Evolutionary conservation across 1,140 invertebrate genomes (phyloP).

Genomic region (Cotesia chilonis): DNA sequence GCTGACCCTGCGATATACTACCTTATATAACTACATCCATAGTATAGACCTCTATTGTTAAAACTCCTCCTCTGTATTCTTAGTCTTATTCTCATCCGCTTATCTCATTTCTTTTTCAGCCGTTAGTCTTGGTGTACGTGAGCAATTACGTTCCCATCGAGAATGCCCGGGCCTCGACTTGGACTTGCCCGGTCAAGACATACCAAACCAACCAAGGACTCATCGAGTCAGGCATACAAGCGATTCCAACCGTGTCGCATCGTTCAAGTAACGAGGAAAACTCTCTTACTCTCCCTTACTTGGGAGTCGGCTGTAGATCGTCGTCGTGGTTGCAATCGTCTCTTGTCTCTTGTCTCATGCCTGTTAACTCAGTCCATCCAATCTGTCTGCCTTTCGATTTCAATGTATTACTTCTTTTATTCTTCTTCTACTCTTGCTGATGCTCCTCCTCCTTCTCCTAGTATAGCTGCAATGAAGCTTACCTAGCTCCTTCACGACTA

Average conservation of each 20-base stretch:
- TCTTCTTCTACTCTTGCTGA: too few species aligned
- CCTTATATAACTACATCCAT: constrained; percentile 8
- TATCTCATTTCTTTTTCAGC: constrained; percentile 36
- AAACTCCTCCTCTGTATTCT: constrained; percentile 19
- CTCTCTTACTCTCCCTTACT: constrained; percentile 16
- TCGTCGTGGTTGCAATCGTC: neutral
- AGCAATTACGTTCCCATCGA: constrained; percentile 53
- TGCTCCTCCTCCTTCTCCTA: too few species aligned
- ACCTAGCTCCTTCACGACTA: neutral
- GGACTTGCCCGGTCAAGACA: constrained; percentile 9
- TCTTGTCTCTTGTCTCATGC: constrained; percentile 1
- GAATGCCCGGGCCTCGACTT: constrained; percentile 20
- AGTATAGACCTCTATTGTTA: constrained; percentile 43
- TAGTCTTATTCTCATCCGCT: constrained; percentile 43
- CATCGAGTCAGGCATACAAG: constrained; percentile 13
- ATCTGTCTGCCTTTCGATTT: too few species aligned
- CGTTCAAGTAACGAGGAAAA: constrained; percentile 32
- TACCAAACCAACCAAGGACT: constrained; percentile 13
- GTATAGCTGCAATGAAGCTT: too few species aligned
- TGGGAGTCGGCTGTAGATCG: neutral
- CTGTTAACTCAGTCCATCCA: neutral
- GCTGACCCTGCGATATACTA: constrained; percentile 56
- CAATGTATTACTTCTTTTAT: too few species aligned
- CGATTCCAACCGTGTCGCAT: constrained; percentile 40
- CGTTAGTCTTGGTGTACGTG: constrained; percentile 46